A percentile compares a stretch with the other conserved stretches of the same genome.
Conservation (phyloP, 2,888 invertebrate genomes). For the Clepsis dumicolana region DNA sequence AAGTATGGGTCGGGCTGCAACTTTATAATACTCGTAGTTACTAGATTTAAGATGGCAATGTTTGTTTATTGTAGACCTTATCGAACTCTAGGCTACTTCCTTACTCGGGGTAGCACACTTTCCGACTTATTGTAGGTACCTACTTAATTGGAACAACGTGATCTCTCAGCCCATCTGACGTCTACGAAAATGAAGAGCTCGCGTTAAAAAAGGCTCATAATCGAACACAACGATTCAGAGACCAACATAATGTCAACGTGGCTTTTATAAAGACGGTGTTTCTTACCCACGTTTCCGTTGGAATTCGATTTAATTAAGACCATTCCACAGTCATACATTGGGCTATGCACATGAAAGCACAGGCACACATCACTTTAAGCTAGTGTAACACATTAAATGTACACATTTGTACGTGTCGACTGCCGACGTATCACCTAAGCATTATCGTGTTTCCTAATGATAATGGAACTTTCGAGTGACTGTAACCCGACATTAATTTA, state of each 20-base stretch:
- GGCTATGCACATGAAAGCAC: not conserved
- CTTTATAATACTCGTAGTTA: conserved; percentile 9
- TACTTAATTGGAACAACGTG: not conserved
- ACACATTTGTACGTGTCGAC: conserved; percentile 36
- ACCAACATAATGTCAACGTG: too few species aligned
- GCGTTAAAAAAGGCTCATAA: too few species aligned
- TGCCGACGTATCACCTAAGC: conserved; percentile 68
- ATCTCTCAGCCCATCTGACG: not conserved
- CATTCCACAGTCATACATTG: not conserved
- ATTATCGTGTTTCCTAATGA: conserved; percentile 79
- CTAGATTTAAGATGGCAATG: conserved; percentile 15
- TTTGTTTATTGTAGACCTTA: conserved; percentile 11
- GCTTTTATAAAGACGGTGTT: not conserved
- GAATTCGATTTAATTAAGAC: conserved; percentile 6
- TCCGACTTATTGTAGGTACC: not conserved
- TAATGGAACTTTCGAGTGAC: conserved; percentile 85
- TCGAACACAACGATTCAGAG: too few species aligned
- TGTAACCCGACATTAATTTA: conserved; percentile 83
- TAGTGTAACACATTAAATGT: conserved; percentile 32
- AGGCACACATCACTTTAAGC: conserved; percentile 15
- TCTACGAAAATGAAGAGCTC: too few species aligned
- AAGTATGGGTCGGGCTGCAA: not conserved
- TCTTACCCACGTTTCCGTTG: not conserved
- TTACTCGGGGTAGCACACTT: not conserved
- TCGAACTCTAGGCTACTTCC: not conserved